Conservation (phyloP, 2,113 vertebrate genomes). For the Nesoenas mayeri region DNA sequence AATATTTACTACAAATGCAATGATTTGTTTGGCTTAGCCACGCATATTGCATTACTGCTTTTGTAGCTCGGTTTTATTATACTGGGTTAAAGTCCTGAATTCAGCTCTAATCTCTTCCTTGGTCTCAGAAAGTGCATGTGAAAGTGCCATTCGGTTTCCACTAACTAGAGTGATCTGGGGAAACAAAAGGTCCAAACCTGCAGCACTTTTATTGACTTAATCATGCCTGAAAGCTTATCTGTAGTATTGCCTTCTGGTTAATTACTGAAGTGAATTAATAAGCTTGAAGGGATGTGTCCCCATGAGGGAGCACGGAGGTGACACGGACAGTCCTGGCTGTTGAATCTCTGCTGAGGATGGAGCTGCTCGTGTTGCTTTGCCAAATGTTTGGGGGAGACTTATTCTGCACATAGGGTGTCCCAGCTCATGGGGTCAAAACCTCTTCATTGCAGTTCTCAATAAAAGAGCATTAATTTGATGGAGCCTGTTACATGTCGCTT, state of each 20-base stretch:
- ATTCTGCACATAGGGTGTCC: neutral
- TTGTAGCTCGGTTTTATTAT: neutral
- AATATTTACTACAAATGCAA: neutral
- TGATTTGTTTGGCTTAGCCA: neutral
- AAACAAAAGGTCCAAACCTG: neutral
- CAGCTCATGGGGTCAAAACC: no score
- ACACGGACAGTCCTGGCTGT: neutral
- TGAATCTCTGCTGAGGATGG: neutral
- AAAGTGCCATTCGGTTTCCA: neutral
- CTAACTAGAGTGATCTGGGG: no score
- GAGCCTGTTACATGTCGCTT: neutral
- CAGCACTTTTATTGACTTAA: neutral
- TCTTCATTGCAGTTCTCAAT: neutral
- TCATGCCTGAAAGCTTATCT: neutral
- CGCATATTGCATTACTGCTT: neutral
- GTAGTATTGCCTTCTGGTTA: neutral
- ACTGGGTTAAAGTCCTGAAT: neutral
- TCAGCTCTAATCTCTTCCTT: neutral
- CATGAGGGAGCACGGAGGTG: neutral
- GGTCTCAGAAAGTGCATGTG: rapidly evolving
- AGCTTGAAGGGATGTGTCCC: neutral
- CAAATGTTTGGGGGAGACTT: neutral
- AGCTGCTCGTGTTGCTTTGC: neutral
- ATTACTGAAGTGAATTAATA: neutral
- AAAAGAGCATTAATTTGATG: no score